These are phyloP conservation scores for Distichodus sexfasciatus DNA, from an alignment of 2,797 vertebrate species.

Conservation along the genomic window DNA sequence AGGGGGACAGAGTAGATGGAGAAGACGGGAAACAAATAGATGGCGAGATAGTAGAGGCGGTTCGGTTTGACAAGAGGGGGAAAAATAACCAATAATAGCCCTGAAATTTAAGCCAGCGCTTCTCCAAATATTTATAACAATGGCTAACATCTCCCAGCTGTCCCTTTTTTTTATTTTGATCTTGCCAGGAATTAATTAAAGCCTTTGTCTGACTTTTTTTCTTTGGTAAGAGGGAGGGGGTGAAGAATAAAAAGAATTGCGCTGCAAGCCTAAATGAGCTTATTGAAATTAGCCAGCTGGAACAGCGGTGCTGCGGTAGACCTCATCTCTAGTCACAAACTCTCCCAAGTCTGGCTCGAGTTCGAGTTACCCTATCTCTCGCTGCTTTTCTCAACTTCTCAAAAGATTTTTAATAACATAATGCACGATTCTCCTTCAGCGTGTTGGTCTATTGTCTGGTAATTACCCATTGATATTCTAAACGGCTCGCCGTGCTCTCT, in stretches of 20 bases:
- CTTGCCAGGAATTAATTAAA: constrained; percentile 48
- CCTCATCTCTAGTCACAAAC: neutral
- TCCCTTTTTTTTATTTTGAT: constrained; percentile 9
- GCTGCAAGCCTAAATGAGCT: constrained; percentile 27
- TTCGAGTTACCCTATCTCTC: constrained; percentile 9
- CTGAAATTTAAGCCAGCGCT: constrained; percentile 20
- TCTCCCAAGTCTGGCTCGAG: neutral
- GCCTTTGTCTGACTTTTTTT: constrained; percentile 32
- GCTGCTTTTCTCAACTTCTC: neutral
- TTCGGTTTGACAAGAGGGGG: constrained; percentile 35
- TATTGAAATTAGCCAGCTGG: constrained; percentile 34
- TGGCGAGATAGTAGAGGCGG: constrained; percentile 16
- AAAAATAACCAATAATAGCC: constrained; percentile 24
- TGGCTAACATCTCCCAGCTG: constrained; percentile 30
- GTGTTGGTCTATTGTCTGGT: constrained; percentile 33
- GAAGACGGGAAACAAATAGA: constrained; percentile 25
- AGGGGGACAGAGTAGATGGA: neutral
- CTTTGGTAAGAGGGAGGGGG: too few species aligned
- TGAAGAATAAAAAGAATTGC: constrained; percentile 40
- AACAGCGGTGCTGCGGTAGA: constrained; percentile 28
- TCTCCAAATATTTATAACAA: constrained; percentile 35
- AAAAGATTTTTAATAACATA: constrained; percentile 14
- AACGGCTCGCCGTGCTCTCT: constrained; percentile 25
- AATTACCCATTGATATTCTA: constrained; percentile 44
- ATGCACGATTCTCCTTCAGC: constrained; percentile 20